Percentiles rank a stretch among this genome's conserved stretches.
These are phyloP conservation scores for Poecilia wingei DNA, from an alignment of 2,797 vertebrate species.

Conservation along the genomic window DNA sequence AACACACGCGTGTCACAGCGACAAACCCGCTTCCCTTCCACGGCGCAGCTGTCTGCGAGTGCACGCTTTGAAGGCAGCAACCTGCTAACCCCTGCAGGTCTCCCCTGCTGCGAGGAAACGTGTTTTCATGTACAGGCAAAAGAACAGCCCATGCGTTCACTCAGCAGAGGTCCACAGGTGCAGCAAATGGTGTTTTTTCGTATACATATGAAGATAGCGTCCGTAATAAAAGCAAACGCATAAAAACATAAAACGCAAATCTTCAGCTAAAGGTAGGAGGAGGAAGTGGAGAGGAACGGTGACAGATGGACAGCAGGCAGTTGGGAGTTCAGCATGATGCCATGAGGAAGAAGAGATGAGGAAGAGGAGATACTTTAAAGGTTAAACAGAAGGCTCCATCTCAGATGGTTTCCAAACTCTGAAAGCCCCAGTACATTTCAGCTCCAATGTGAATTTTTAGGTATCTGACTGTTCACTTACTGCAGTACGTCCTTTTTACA, in stretches of 20 bases:
- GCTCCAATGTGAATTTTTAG: not conserved
- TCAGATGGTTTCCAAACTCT: not conserved
- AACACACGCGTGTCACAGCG: not conserved
- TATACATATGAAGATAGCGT: not conserved
- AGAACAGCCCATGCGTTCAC: not conserved
- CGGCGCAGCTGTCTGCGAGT: not conserved
- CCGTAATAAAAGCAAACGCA: not conserved
- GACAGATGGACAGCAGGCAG: constrained; percentile 51
- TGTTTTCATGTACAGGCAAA: not conserved
- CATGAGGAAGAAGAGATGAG: constrained; percentile 25
- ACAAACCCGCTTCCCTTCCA: not conserved
- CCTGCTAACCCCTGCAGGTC: not conserved
- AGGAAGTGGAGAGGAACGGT: not conserved
- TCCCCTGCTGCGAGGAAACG: not conserved
- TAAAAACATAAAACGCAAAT: not conserved
- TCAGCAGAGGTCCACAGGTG: not conserved
- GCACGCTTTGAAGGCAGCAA: not conserved
- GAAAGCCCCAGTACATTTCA: not conserved
- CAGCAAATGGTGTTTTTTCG: not conserved
- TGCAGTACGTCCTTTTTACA: not conserved
- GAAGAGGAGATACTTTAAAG: constrained; percentile 20
- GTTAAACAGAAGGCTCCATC: constrained; percentile 2
- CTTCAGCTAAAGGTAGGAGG: not conserved
- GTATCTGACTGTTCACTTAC: not conserved
- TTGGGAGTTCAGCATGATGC: constrained; percentile 31